phyloP scores from a whole-genome alignment of 2,797 vertebrate species.

The Heteromormyrus szaboi region DNA sequence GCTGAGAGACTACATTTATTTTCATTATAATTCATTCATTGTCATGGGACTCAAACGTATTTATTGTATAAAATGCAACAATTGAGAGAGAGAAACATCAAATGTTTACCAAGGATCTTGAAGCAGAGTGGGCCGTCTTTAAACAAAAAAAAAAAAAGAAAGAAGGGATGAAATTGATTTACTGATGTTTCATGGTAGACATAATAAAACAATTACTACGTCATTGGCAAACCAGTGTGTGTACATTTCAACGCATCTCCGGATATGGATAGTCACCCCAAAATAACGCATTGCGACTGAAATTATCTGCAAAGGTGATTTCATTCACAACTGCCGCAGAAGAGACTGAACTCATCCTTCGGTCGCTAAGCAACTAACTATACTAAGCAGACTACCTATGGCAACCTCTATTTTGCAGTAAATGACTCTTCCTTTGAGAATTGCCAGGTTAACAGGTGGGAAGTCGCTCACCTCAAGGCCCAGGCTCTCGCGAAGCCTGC shows the following conservation, averaged over 20 bases:
- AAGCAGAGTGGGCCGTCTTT: constrained; percentile 54
- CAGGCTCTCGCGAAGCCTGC: constrained; percentile 64
- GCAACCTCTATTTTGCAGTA: constrained; percentile 6
- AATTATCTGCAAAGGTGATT: background rate
- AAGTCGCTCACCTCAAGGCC: constrained; percentile 66
- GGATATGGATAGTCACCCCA: background rate
- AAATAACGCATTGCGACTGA: background rate
- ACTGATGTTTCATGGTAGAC: background rate
- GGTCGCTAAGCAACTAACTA: constrained; percentile 5
- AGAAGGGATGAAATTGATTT: background rate
- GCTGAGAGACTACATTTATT: background rate
- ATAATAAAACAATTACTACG: background rate
- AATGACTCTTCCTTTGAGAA: background rate
- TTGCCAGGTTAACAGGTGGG: background rate
- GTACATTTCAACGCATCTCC: background rate
- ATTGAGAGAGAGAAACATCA: background rate
- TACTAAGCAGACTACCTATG: constrained; percentile 12
- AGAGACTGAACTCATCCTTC: background rate
- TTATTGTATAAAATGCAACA: background rate
- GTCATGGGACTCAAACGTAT: background rate
- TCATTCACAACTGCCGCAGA: background rate
- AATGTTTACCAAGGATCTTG: constrained; percentile 62
- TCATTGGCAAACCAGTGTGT: background rate
- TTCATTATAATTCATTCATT: background rate
- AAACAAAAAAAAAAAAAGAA: background rate